phyloP scores from a whole-genome alignment of 2,888 invertebrate genomes.

The Yponomeuta sedellus region DNA sequence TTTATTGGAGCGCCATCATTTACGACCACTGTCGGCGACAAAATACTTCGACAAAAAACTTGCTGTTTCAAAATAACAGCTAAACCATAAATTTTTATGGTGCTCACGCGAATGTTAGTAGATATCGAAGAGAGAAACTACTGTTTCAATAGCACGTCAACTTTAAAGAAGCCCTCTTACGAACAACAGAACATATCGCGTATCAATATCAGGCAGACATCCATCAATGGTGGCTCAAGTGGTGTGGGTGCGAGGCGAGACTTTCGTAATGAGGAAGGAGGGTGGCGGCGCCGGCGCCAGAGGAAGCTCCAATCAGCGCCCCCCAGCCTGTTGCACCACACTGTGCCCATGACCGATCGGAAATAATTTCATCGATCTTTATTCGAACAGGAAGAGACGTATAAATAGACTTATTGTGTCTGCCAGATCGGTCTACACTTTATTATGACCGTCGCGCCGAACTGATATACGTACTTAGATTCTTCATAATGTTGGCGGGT shows the following conservation, averaged over 20 bases:
- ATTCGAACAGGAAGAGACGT: neutral
- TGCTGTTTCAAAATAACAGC: no score
- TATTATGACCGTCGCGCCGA: neutral
- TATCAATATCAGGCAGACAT: slow-evolving; percentile 1
- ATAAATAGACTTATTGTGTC: neutral
- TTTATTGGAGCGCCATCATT: neutral
- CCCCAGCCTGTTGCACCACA: neutral
- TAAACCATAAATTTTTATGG: no score
- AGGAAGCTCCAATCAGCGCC: slow-evolving; percentile 59
- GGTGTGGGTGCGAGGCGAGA: slow-evolving; percentile 13
- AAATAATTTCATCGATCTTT: neutral
- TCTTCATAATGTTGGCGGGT: no score
- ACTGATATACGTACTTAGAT: no score
- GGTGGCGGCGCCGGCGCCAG: slow-evolving; percentile 49
- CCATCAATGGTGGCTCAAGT: slow-evolving; percentile 12
- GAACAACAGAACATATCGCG: neutral
- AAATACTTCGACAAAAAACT: neutral
- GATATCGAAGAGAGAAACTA: neutral
- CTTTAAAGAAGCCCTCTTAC: neutral
- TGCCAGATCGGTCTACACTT: neutral
- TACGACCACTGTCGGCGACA: neutral
- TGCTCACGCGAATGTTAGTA: no score
- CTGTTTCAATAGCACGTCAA: neutral
- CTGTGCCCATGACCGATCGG: neutral
- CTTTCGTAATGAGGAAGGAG: slow-evolving; percentile 64